These are phyloP conservation scores for Macrocentrus cingulum DNA, from an alignment of 1,140 invertebrate species.

Conservation along the genomic window DNA sequence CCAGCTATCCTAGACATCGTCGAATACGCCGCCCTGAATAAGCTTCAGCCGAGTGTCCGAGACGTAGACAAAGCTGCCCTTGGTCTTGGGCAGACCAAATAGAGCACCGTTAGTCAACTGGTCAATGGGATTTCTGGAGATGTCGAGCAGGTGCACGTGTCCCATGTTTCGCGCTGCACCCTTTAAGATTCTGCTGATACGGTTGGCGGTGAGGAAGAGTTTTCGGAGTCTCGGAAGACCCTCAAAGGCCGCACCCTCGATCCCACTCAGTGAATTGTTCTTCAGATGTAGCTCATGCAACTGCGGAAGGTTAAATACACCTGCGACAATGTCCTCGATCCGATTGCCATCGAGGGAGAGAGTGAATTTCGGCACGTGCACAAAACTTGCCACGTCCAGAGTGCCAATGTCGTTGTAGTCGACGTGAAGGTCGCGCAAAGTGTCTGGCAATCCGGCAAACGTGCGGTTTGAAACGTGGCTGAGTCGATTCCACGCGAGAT, in stretches of 20 bases:
- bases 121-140: slow-evolving; percentile 37
- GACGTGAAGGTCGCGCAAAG: slow-evolving; percentile 31
- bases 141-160: slow-evolving; percentile 30
- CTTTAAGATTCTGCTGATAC: slow-evolving; percentile 30
- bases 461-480: slow-evolving; percentile 23
- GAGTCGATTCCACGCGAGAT: slow-evolving; percentile 36
- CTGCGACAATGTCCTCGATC: slow-evolving; percentile 30
- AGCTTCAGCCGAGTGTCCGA: slow-evolving; percentile 29
- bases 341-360: slow-evolving; percentile 36
- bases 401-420: slow-evolving; percentile 35
- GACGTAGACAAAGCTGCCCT: slow-evolving; percentile 29
- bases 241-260: slow-evolving; percentile 36
- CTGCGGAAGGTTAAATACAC: slow-evolving; percentile 32
- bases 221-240: slow-evolving; percentile 27
- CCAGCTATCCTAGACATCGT: slow-evolving; percentile 34
- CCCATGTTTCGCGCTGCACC: slow-evolving; percentile 35
- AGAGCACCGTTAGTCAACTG: slow-evolving; percentile 38
- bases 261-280: slow-evolving; percentile 33
- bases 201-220: slow-evolving; percentile 33
- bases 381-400: slow-evolving; percentile 33
- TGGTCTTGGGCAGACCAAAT: slow-evolving; percentile 31
- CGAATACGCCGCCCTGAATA: slow-evolving; percentile 39
- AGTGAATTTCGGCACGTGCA: slow-evolving; percentile 26
- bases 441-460: slow-evolving; percentile 31
- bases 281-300: slow-evolving; percentile 32